A percentile compares a stretch with the other conserved stretches of the same genome.
phyloP scores from a whole-genome alignment of 1,140 invertebrate species.

The Gerris buenoi region DNA sequence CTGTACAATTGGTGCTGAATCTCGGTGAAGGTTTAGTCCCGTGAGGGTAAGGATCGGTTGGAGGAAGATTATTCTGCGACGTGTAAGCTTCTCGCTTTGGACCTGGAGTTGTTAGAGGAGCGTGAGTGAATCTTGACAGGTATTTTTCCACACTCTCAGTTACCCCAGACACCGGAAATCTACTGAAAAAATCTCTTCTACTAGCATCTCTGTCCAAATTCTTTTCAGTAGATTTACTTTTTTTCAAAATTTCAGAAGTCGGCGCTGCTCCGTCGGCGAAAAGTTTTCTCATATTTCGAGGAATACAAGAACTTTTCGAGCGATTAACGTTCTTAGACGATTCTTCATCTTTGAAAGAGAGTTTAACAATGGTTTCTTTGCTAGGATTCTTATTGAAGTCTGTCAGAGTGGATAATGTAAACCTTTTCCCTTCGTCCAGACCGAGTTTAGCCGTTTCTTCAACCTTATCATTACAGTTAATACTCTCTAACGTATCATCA shows the following conservation, averaged over 20 bases:
- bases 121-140: not conserved
- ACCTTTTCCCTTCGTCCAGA: not conserved
- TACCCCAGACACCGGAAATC: not conserved
- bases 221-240: too few species aligned
- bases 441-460: too few species aligned
- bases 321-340: too few species aligned
- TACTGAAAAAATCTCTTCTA: not conserved
- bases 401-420: not conserved
- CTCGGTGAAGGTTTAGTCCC: not conserved
- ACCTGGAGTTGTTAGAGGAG: not conserved
- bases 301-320: too few species aligned
- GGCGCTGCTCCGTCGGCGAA: not conserved
- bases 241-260: not conserved
- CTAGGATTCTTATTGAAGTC: not conserved
- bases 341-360: not conserved
- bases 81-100: not conserved
- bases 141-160: not conserved
- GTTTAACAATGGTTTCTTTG: not conserved
- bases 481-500: too few species aligned
- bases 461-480: too few species aligned
- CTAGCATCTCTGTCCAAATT: too few species aligned
- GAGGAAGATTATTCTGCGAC: not conserved
- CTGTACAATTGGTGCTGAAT: too few species aligned
- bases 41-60: not conserved
- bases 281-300: too few species aligned